Base-by-base conservation (phyloP, 2,113 vertebrate genomes). In the Corythoichthys intestinalis region DNA sequence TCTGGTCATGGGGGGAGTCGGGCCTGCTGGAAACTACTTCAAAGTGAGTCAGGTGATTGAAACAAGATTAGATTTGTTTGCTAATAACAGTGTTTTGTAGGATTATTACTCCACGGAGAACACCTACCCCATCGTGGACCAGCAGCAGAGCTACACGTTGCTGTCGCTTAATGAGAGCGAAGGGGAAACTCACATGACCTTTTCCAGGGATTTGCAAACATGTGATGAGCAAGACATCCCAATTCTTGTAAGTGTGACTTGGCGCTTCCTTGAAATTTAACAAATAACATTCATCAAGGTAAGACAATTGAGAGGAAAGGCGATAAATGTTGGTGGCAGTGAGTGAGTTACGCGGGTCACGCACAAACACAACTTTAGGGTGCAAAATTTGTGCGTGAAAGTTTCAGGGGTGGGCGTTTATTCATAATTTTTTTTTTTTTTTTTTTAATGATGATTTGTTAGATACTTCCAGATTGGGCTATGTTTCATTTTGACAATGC, bases 111-210 rank as follows among this genome's bases (percentile, higher is more conserved):
- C 84, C 6, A 69, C 49, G 1, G 90, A 85, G 4, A 80, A 91
- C 0, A 1, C 61, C 65, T 87, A 77, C 6, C 86, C 93, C 4
- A 3, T 81, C n/a, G 67, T 87, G 75, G 93, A 94, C 1, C 7
- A 76, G 0, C 76, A 89, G 47, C 94, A 95, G 85, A 90, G 89
- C 63, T 94, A 94, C 46, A 83, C 86, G 37, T 84, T 95, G 2
- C 80, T 92, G 12, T 88, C 85, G 20, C 39, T 93, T 8, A 85
- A 0, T 0, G 91, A 94, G 83, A 86, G 76, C 0, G 67, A 87
- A 0, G 78, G 83, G 20, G 90, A 91, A 38, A 94, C 92, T 2
- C 82, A 73, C 7, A 84, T 93, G 86, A 84, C 76, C 8, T 92
- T 95, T 71, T 74, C 80, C 70, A 70, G 80, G 57, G 28, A 87